phyloP scores from a whole-genome alignment of 2,888 invertebrate genomes.

The Drosophila cognata region DNA sequence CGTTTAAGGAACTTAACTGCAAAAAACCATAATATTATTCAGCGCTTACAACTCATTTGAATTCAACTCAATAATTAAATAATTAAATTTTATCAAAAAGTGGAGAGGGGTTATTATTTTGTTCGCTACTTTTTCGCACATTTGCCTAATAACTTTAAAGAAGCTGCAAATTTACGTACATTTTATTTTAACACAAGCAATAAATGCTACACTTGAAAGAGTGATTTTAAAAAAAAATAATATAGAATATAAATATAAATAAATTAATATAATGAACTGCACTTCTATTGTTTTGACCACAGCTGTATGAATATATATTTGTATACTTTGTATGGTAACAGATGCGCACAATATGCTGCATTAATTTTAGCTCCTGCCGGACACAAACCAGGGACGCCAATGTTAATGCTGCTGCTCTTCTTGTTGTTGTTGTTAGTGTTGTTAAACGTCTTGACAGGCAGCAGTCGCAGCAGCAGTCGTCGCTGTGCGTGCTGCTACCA shows the following conservation, averaged over 20 bases:
- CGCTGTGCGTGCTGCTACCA: constrained; percentile 77
- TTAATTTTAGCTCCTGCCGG: constrained; percentile 72
- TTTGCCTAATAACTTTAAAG: no score
- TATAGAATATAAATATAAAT: no score
- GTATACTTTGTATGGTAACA: constrained; percentile 62
- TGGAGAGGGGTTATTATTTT: no score
- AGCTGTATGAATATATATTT: constrained; percentile 9
- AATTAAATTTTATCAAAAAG: no score
- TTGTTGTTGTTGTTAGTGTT: constrained; percentile 52
- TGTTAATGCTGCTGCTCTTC: constrained; percentile 36
- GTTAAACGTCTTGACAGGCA: constrained; percentile 82
- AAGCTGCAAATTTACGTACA: no score
- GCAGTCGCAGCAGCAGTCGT: constrained; percentile 9
- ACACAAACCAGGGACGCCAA: constrained; percentile 52
- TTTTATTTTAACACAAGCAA: not conserved
- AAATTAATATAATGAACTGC: not conserved
- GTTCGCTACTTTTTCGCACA: no score
- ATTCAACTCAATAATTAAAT: not conserved
- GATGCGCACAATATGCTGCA: constrained; percentile 82
- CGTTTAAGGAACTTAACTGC: not conserved
- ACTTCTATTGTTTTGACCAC: not conserved
- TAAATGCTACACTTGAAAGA: no score
- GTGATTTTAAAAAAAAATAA: no score
- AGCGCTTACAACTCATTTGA: not conserved
- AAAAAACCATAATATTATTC: not conserved